Percentiles rank a stretch among this genome's conserved stretches.
Evolutionary conservation across 2,888 invertebrate species (phyloP).

Genomic region (Biston stratarius): DNA sequence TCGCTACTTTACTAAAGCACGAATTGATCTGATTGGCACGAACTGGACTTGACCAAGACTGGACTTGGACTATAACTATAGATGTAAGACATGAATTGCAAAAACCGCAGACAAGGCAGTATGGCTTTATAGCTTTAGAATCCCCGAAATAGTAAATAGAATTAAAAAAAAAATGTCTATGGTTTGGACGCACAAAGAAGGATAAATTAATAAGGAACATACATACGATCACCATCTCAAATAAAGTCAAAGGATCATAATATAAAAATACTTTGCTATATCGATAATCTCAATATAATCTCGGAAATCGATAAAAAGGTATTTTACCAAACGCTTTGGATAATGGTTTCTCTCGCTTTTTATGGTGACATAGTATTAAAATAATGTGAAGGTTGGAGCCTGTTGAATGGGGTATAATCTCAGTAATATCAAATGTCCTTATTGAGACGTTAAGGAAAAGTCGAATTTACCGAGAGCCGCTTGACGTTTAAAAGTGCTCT

Average conservation of each 20-base stretch:
- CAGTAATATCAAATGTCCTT: conserved; percentile 56
- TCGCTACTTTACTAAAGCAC: no score
- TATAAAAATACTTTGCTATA: conserved; percentile 3
- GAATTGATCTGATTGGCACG: no score
- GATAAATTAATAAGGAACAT: not conserved
- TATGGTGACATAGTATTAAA: conserved; percentile 42
- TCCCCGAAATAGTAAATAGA: no score
- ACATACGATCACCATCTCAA: not conserved
- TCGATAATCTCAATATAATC: conserved; percentile 29
- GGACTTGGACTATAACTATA: no score
- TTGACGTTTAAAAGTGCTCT: conserved; percentile 19
- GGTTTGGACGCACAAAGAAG: no score
- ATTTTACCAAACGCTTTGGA: conserved; percentile 24
- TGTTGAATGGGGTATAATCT: conserved; percentile 48
- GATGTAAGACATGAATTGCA: no score
- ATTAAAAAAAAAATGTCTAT: no score
- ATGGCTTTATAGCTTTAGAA: no score
- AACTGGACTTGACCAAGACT: no score
- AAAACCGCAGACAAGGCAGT: no score
- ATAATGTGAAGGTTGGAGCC: conserved; percentile 35
- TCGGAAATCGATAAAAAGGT: conserved; percentile 36
- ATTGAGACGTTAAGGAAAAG: conserved; percentile 65
- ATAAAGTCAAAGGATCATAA: conserved; percentile 5
- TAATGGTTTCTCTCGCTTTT: conserved; percentile 37
- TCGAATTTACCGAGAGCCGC: conserved; percentile 43